Evolutionary conservation across 2,888 invertebrate species (phyloP), one percentile per base, ranked within the genome.

Genomic region (Cerceris ruficornis): DNA sequence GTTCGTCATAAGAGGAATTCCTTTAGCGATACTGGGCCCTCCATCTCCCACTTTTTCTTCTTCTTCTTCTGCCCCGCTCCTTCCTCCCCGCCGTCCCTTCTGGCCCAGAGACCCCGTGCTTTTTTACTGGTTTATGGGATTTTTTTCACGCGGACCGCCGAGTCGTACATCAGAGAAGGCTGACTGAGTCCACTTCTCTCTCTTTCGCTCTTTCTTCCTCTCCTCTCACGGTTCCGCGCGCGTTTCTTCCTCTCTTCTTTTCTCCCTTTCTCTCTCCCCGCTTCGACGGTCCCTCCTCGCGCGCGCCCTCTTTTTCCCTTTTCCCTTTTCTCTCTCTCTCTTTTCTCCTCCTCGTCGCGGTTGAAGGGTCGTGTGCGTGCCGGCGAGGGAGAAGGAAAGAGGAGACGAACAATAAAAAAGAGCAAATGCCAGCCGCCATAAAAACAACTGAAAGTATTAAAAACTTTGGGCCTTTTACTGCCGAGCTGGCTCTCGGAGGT

Each of bases 41-140:
- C 62, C 77, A 14, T 65, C 73, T 49, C 54, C 55, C 55, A 15
- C 57, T 69, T 59, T 61, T 72, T 68, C 69, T 60, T 70, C 74
- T 69, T 57, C 71, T 14, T 76, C 75, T 61, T 70, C 77, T 60
- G 50, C 71, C 73, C 76, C 62, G 8, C 75, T 46, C 73, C 72
- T 82, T 80, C 81, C 73, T 75, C 77, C 81, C 69, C 61, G 67
- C 39, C 67, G 67, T 67, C 79, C 76, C 79, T 80, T 79, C 81
- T 82, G 86, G 82, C 82, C 79, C 87, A 87, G 81, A 87, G 89
- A 89, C 90, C 88, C 86, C 84, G 87, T 89, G 89, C 88, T 90
- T 92, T 92, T 91, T 92, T 91, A 91, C 91, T 90, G 91, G 89
- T 92, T 92, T 92, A 92, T 91, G 92, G 89, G 90, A 91, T 92